These are phyloP conservation scores for Drosophila virilis DNA, from an alignment of 1,140 invertebrate genomes.

Conservation along the genomic window DNA sequence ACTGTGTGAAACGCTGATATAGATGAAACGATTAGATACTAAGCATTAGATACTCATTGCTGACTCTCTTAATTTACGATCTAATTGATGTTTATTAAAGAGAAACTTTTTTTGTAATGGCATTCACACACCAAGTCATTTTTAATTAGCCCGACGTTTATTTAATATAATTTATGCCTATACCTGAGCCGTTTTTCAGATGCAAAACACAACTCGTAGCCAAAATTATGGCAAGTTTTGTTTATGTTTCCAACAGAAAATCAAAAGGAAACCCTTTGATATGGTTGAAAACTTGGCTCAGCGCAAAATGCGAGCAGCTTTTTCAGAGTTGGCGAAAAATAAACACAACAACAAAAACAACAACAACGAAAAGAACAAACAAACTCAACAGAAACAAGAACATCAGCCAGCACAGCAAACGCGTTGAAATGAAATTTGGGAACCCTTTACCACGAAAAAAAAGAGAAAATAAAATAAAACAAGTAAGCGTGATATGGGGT, in stretches of 20 bases:
- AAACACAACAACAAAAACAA: conserved; percentile 9
- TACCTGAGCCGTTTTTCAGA: not conserved
- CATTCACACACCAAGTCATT: not conserved
- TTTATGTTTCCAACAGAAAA: conserved; percentile 28
- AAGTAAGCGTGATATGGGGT: not conserved
- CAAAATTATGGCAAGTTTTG: conserved; percentile 34
- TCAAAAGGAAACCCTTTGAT: conserved; percentile 44
- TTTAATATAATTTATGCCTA: not conserved
- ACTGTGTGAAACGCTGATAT: no score
- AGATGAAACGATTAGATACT: no score
- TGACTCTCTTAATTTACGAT: no score
- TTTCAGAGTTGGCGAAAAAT: conserved; percentile 22
- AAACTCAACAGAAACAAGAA: conserved; percentile 7
- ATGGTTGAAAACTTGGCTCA: conserved; percentile 15
- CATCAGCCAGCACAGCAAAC: not conserved
- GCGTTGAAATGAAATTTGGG: conserved; percentile 24
- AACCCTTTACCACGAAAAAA: conserved; percentile 14
- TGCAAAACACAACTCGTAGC: not conserved
- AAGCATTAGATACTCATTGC: no score
- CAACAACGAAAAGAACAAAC: conserved; percentile 4
- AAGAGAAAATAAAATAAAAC: conserved; percentile 16
- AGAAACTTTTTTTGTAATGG: no score
- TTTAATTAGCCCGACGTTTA: not conserved
- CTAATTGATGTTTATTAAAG: no score
- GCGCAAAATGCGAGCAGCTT: conserved; percentile 19